Base-by-base conservation (phyloP, 2,113 vertebrate genomes). In the Apodemus sylvaticus region DNA sequence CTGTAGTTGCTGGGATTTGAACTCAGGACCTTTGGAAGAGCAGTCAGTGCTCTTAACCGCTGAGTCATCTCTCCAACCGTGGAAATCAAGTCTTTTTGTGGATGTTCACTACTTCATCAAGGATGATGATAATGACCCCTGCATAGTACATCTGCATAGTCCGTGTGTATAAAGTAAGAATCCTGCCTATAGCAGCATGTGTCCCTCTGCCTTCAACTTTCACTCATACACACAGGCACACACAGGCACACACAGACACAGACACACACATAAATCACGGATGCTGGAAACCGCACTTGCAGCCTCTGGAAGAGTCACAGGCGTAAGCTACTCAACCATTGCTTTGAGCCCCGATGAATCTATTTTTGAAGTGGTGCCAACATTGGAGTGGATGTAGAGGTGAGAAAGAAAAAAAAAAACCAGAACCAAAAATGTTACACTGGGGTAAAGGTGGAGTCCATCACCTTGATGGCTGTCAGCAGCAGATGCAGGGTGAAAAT, bases 361-460 rank as follows among this genome's bases (percentile, higher is more conserved):
- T 2, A 29, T 66, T 82, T 48, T 58, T n/a, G 86, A 94, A 51
- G 51, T 16, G 19, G 42, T 42, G 1, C 70, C 39, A 53, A 4
- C 7, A 5, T 4, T 1, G 8, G 24, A 45, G 3, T 17, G 11
- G 19, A 2, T 22, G 1, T 4, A 34, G 39, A 7, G 58, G 19
- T 55, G 31, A 89, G 76, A 36, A 22, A 39, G 64, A 42, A n/a
- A 74, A 70, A 73, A 42, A 36, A 62, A n/a, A 81, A n/a, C n/a
- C 71, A 36, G 34, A 19, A 16, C 24, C 36, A 3, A 45, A 55
- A 55, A 1, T 36, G 62, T 13, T 31, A 0, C 5, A 0, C 0
- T 39, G 53, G 17, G 48, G 39, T 13, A 12, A 36, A 71, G 45
- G 82, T 36, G 13, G 62, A 78, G 17, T 3, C 87, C 7, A 20